Evolutionary conservation across 1,140 invertebrate species (phyloP), one percentile per base, ranked within the genome.

Genomic region (Calosoma granatense): DNA sequence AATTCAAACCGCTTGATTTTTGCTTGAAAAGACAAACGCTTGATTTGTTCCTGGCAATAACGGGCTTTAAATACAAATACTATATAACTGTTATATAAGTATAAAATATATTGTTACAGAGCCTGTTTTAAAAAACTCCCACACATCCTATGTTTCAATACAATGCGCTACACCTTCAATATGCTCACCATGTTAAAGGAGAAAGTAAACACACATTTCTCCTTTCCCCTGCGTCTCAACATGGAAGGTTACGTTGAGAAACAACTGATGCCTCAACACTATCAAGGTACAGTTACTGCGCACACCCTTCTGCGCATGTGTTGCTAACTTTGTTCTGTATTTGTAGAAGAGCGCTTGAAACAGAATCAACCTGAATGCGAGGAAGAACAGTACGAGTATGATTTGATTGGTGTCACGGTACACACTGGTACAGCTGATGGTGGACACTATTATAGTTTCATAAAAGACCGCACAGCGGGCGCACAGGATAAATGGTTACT

Each of bases 181-280:
- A 96, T 97, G 93, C 81, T 94, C 0, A 97, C 94, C 0, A 96
- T 97, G 92, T 78, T 92, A 9, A 96, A 96, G 67, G 94, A 97
- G 71, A 97, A 97, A 70, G 92, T 97, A 0, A 97, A 97, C 71
- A 97, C 93, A 0, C 93, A 96, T 67, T 97, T 97, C 69, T 95
- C 92, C n/a, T 97, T 97, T 74, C 94, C 94, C 0, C 79, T 96
- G 69, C 75, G 86, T 52, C 75, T 97, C 0, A 92, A 96, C 68
- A 97, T 97, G 94, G 87, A 88, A 0, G 87, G 88, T 14, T 97
- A 97, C 69, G 89, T 96, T 58, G 94, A 97, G 68, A 91, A 92
- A 69, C 91, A 92, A 65, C 74, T 97, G 0, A 93, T 97, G 82
- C 88, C 89, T 0, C 87, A 90, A 22, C 87, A 90, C 62, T 88